These are phyloP conservation scores for Dendropsophus ebraccatus DNA, from an alignment of 2,113 vertebrate species.

Conservation along the genomic window DNA sequence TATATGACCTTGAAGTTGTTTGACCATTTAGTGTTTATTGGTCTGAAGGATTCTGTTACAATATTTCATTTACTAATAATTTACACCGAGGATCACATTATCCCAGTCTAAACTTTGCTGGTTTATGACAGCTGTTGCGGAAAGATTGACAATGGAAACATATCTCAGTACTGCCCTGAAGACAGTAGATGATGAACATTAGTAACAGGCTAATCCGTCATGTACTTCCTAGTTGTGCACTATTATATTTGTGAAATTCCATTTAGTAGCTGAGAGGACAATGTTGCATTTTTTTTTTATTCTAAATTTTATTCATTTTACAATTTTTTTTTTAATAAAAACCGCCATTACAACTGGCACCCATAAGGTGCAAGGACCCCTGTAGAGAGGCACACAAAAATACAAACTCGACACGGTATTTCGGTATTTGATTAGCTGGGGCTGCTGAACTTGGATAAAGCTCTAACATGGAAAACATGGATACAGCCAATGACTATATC, in stretches of 20 bases:
- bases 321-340: no score
- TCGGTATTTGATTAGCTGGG: no score
- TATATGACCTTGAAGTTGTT: background rate
- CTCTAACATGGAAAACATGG: no score
- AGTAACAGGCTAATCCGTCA: background rate
- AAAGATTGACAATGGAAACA: background rate
- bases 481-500: no score
- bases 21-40: background rate
- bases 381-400: no score
- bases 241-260: background rate
- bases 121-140: constrained; percentile 9
- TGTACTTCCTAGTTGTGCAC: background rate
- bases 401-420: no score
- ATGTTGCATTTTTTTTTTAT: background rate
- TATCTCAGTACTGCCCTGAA: background rate
- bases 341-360: no score
- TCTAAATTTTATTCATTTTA: no score
- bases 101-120: background rate
- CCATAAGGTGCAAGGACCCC: no score
- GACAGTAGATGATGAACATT: background rate
- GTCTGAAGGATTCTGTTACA: background rate
- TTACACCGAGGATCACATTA: background rate
- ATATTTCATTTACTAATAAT: background rate
- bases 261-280: background rate
- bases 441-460: no score